Evolutionary conservation across 23 tunicate genomes (phyloP).

Genomic region (Clavelina lepadiformis): DNA sequence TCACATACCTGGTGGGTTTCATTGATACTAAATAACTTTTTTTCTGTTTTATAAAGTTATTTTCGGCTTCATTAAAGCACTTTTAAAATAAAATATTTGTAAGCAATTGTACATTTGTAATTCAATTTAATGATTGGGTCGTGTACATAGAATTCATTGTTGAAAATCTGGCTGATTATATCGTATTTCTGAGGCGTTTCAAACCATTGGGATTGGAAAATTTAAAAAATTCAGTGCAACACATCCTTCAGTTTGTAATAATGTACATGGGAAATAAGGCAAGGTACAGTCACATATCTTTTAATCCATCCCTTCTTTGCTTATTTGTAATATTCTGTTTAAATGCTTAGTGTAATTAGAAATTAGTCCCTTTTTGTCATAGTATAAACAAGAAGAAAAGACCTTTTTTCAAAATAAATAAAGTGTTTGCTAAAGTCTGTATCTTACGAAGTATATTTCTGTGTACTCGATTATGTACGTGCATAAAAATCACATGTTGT

Average conservation of each 20-base stretch:
- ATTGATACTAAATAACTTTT: background rate
- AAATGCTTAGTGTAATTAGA: no score
- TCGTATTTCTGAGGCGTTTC: conserved; percentile 38
- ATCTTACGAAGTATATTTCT: no score
- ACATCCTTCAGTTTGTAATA: conserved; percentile 18
- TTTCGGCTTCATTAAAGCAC: no score
- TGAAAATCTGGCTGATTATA: conserved; percentile 41
- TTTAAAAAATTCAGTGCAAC: conserved; percentile 4
- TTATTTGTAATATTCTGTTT: no score
- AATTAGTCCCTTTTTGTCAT: no score
- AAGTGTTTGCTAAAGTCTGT: no score
- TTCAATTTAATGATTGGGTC: background rate
- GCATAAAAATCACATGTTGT: background rate
- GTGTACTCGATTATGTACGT: background rate
- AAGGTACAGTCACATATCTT: conserved; percentile 7
- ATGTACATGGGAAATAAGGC: conserved; percentile 69
- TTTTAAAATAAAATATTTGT: no score
- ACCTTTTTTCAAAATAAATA: no score
- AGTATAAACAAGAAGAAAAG: no score
- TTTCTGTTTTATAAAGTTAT: no score
- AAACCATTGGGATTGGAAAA: conserved; percentile 16
- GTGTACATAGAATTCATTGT: conserved; percentile 37
- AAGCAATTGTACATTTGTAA: no score
- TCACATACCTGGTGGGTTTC: conserved; percentile 20
- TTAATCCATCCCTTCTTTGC: no score